phyloP scores from a whole-genome alignment of 2,888 invertebrate species.

The Oxycera nigricornis region DNA sequence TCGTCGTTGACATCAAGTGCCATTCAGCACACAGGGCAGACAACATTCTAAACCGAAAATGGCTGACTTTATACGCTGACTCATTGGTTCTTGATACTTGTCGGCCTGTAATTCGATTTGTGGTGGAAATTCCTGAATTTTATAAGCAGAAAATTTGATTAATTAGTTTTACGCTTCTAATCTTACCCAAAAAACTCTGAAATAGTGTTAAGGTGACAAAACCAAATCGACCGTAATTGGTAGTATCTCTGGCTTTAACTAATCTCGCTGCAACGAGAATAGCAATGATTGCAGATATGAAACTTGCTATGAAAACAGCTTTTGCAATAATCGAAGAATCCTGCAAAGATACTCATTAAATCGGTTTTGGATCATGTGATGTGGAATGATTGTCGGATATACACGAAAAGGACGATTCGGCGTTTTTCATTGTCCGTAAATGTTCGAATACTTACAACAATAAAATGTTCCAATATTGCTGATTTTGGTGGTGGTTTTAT shows the following conservation, averaged over 20 bases:
- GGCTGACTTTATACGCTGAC: too few relatives aligned
- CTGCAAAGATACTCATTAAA: background rate
- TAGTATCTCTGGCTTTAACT: background rate
- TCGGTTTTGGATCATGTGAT: background rate
- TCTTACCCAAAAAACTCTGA: constrained; percentile 36
- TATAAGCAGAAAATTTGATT: too few relatives aligned
- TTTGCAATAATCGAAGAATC: constrained; percentile 19
- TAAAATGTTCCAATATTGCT: constrained; percentile 26
- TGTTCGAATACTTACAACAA: constrained; percentile 21
- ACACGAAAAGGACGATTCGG: background rate
- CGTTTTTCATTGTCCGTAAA: too few relatives aligned
- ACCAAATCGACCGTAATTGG: constrained; percentile 13
- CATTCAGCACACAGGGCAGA: too few relatives aligned
- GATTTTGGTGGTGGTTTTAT: constrained; percentile 11
- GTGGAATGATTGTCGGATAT: background rate
- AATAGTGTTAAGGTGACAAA: constrained; percentile 10
- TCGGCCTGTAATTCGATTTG: too few relatives aligned
- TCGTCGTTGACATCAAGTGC: too few relatives aligned
- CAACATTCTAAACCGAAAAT: too few relatives aligned
- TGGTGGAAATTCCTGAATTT: too few relatives aligned
- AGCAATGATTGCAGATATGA: background rate
- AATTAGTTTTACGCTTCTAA: too few relatives aligned
- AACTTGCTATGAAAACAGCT: constrained; percentile 25
- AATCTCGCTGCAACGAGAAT: constrained; percentile 12
- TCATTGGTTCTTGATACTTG: too few relatives aligned